Evolutionary conservation across 2,113 vertebrate species (phyloP), one percentile per base, ranked within the genome.

Genomic region (Crypturellus undulatus): DNA sequence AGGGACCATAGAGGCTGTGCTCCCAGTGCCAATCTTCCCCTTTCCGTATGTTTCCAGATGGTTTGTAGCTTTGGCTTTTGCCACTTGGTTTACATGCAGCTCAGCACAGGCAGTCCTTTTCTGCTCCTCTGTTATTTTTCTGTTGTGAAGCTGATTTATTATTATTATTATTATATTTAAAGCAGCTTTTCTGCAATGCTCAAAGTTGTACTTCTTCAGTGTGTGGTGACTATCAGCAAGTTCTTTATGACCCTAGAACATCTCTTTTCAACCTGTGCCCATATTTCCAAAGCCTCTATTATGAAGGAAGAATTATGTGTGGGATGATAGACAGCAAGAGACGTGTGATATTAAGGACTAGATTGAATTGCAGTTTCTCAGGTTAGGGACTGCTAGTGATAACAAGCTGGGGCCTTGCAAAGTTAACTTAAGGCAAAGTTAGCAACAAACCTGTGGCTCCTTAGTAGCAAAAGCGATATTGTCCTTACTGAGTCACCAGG

Each of bases 21-120:
- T 14, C 10, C 10, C 32, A 21, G 5, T 12, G 69, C 5, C 25
- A 12, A 42, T n/a, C 7, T 4, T 58, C 32, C 72, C 1, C 0
- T 49, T 49, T 49, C 43, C 17, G 16, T 15, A 45, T 49, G 15
- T 42, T 75, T 60, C 79, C 12, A 65, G 21, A 38, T 10, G 52
- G 4, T 34, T n/a, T n/a, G 28, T 58, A 84, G 10, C 2, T 56
- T 25, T 10, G 54, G 25, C 10, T 10, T 6, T 7, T 2, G 3
- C 12, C 8, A 56, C 26, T 26, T 14, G 32, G 26, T 9, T 56
- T 56, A 56, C 28, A 52, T 58, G 5, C 40, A 80, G 11, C 26
- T 58, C 11, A 22, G 43, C 5, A 10, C 12, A 0, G 4, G 11
- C 9, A 56, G 10, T 49, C 21, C 38, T 65, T 34, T 19, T 72